Evolutionary conservation across 1,140 invertebrate species (phyloP).

Genomic region (Sitobion miscanthi): DNA sequence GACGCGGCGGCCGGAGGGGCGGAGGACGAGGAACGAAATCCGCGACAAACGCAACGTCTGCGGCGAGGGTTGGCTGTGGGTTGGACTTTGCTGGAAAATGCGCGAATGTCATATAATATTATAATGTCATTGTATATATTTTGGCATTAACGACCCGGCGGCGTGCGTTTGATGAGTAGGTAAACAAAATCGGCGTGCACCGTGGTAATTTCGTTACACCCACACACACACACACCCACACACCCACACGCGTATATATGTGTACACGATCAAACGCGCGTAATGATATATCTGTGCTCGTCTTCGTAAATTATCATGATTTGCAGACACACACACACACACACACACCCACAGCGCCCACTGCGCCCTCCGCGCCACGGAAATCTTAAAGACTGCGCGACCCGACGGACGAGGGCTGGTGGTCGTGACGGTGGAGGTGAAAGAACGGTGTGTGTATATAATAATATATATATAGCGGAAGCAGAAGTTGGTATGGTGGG

Average conservation of each 20-base stretch:
- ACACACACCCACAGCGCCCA: too few relatives aligned
- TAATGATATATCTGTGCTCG: neutral
- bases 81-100: neutral
- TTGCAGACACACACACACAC: neutral
- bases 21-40: neutral
- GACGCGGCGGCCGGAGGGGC: too few relatives aligned
- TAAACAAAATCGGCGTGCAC: neutral
- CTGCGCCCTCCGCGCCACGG: too few relatives aligned
- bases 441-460: neutral
- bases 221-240: neutral
- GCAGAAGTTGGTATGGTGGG: neutral
- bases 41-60: neutral
- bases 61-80: neutral
- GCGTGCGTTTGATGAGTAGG: neutral
- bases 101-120: conserved; percentile 16
- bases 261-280: neutral
- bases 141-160: conserved; percentile 10
- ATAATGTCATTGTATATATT: conserved; percentile 18
- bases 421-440: neutral
- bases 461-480: too few relatives aligned
- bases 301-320: conserved; percentile 3
- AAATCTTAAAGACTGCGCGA: neutral
- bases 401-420: neutral
- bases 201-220: neutral
- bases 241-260: neutral